A percentile compares a stretch with the other conserved stretches of the same genome.
These are phyloP conservation scores for Anseranas semipalmata DNA, from an alignment of 2,113 vertebrate genomes.

Conservation along the genomic window DNA sequence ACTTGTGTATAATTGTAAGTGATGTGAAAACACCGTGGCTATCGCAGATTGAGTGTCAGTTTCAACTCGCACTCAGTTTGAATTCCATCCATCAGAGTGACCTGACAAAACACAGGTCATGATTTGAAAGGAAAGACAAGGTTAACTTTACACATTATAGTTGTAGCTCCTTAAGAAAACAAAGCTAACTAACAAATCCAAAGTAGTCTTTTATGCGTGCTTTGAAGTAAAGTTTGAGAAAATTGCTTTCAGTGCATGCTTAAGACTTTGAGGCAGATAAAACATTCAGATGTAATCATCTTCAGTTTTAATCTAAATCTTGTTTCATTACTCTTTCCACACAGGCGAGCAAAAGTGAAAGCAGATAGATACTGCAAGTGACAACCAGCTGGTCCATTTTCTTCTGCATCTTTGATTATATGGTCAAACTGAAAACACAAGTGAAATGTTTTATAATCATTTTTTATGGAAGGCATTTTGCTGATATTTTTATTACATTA, in stretches of 20 bases:
- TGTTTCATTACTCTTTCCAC: conserved; percentile 41
- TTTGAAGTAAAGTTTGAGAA: background rate
- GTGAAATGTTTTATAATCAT: conserved; percentile 1
- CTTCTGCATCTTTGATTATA: background rate
- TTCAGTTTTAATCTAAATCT: background rate
- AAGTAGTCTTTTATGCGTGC: background rate
- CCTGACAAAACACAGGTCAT: rapidly evolving
- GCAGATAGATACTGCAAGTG: conserved; percentile 97
- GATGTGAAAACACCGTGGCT: background rate
- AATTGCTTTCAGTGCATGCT: background rate
- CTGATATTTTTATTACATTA: background rate
- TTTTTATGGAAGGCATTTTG: conserved; percentile 62
- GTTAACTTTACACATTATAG: background rate
- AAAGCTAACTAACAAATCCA: background rate
- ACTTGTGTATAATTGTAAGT: background rate
- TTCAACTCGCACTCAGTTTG: background rate
- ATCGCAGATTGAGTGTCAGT: background rate
- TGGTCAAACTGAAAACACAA: background rate
- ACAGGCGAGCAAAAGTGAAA: conserved; percentile 96
- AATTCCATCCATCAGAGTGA: background rate
- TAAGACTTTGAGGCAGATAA: background rate
- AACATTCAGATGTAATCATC: background rate
- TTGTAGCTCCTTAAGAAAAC: background rate
- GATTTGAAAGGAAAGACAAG: background rate
- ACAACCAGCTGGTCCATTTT: conserved; percentile 19